These are phyloP conservation scores for Nyctibius grandis DNA, from an alignment of 2,797 vertebrate genomes.

Conservation along the genomic window DNA sequence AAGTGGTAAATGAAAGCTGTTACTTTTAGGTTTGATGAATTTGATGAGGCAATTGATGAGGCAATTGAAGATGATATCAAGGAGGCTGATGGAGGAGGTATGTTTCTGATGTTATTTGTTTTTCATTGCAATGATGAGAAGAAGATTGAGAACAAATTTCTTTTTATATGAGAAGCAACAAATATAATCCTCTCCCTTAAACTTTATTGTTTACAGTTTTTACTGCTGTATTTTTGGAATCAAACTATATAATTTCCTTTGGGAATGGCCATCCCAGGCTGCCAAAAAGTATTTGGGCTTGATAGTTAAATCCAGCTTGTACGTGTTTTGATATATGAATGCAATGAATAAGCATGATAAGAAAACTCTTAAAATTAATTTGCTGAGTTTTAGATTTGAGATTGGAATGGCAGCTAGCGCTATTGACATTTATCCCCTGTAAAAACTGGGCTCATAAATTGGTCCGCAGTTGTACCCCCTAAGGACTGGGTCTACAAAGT, in stretches of 20 bases:
- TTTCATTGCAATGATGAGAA: neutral
- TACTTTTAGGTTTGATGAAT: constrained; percentile 91
- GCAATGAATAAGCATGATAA: neutral
- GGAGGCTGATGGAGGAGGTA: constrained; percentile 89
- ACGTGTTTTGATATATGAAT: neutral
- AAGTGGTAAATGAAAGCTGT: constrained; percentile 14
- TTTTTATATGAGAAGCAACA: neutral
- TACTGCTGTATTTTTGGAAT: neutral
- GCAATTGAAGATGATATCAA: constrained; percentile 95
- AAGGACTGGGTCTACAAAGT: neutral
- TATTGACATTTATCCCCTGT: neutral
- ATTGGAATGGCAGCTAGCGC: neutral
- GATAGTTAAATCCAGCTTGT: neutral
- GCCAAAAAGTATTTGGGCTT: neutral
- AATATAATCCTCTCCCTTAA: neutral
- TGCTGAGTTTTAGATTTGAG: neutral
- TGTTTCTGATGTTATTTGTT: neutral
- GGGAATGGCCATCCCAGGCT: neutral
- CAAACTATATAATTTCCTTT: neutral
- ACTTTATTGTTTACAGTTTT: neutral
- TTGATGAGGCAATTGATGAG: constrained; percentile 97
- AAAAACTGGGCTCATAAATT: neutral
- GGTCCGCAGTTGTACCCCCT: neutral
- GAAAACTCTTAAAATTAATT: neutral
- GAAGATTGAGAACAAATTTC: neutral